These are phyloP conservation scores for Amaurobius ferox DNA, from an alignment of 2,888 invertebrate species.

Conservation along the genomic window DNA sequence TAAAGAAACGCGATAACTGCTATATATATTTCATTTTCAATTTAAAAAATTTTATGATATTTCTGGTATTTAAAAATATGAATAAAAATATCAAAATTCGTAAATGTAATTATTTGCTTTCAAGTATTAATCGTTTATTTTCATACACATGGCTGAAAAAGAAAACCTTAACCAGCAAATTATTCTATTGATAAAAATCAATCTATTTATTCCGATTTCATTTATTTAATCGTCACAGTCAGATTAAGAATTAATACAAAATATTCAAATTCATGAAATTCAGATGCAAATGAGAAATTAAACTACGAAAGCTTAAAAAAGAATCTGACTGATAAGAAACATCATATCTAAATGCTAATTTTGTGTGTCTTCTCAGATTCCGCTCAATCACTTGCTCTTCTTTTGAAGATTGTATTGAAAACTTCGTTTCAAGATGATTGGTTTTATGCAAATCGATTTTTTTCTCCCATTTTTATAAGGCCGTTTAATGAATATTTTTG, in stretches of 20 bases:
- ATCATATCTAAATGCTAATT: conserved; percentile 16
- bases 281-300: conserved; percentile 6
- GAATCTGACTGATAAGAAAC: conserved; percentile 1
- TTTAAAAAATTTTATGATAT: no score
- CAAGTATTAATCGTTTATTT: no score
- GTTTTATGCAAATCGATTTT: conserved; percentile 2
- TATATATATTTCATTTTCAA: no score
- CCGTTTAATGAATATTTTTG: not conserved
- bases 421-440: conserved; percentile 5
- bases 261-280: not conserved
- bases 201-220: not conserved
- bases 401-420: not conserved
- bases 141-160: no score
- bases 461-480: not conserved
- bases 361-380: not conserved
- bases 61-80: no score
- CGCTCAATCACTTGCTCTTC: not conserved
- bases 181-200: no score
- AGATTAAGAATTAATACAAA: not conserved
- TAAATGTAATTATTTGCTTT: no score
- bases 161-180: no score
- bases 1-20: no score
- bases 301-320: not conserved
- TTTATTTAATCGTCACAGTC: not conserved
- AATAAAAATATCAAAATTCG: no score